Evolutionary conservation across 2,888 invertebrate genomes (phyloP), one percentile per base, ranked within the genome.

Genomic region (Caenorhabditis zanzibari): DNA sequence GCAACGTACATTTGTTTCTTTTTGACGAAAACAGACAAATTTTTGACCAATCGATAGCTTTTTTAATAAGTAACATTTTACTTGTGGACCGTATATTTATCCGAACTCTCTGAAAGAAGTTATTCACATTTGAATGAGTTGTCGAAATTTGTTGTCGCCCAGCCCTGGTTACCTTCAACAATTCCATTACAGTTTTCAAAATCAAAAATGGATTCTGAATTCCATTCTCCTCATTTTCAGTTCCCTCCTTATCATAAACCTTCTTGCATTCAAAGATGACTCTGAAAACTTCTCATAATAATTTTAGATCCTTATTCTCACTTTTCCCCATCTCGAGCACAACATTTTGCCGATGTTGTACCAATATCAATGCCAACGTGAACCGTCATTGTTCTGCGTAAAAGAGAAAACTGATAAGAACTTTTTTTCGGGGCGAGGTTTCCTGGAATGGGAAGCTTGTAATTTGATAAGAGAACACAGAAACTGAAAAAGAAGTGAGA

Each of bases 311-410:
- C n/a, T 35, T 64, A 19, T 47, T 12, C 68, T 47, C 24, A 72
- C 79, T 72, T 47, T 14, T 72, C 49, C 19, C 56, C 73, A 19
- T 22, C 41, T 19, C 6, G 41, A 19, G 69, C 83, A 76, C 83
- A 83, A 47, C 68, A 69, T 56, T 83, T 83, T 1, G 66, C 64
- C 44, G 83, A 83, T 22, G 63, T 75, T n/a, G 83, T 83, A 35
- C 83, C 83, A 24, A 83, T 83, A 44, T 83, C 83, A 59, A 83
- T 83, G 41, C 83, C 83, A 59, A 83, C 64, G 14, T 73, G 54
- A 59, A 77, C 56, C 38, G 35, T 73, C 61, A 22, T 61, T 47
- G 19, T 47, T 28, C 47, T 24, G 6, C 16, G 22, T 24, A 16
- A n/a, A 14, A 56, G 54, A 75, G 75, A 75, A 56, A 47, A n/a